phyloP scores from a whole-genome alignment of 2,888 invertebrate genomes.

The Catotricha subobsoleta region DNA sequence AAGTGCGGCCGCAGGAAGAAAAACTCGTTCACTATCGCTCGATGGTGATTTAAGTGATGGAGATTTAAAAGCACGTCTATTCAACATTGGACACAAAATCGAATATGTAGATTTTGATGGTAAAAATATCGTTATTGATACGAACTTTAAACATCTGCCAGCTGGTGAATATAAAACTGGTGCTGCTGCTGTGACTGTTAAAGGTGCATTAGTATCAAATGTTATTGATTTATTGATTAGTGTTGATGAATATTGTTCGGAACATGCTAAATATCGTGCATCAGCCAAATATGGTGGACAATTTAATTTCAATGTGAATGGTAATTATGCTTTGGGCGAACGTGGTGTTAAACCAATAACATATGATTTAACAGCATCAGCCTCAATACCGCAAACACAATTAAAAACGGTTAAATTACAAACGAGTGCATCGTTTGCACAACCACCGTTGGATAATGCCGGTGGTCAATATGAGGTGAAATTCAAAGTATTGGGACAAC shows the following conservation, averaged over 20 bases:
- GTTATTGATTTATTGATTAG: conserved; percentile 21
- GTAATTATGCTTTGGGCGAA: conserved; percentile 24
- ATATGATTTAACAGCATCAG: conserved; percentile 31
- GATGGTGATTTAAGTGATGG: conserved; percentile 26
- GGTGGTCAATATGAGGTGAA: conserved; percentile 14
- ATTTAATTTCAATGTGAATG: conserved; percentile 27
- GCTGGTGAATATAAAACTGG: conserved; percentile 20
- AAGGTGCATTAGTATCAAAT: conserved; percentile 24
- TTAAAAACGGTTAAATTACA: conserved; percentile 37
- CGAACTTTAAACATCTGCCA: conserved; percentile 25
- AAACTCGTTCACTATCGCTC: conserved; percentile 25
- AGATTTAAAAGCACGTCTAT: conserved; percentile 27
- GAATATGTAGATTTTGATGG: conserved; percentile 31
- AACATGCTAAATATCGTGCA: conserved; percentile 25
- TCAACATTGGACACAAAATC: conserved; percentile 26
- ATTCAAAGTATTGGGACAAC: conserved; percentile 13
- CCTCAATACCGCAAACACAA: conserved; percentile 38
- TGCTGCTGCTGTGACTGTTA: conserved; percentile 17
- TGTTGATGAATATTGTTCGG: conserved; percentile 18
- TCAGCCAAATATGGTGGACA: conserved; percentile 33
- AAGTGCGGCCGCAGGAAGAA: conserved; percentile 13
- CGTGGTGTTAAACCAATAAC: conserved; percentile 27
- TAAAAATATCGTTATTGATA: conserved; percentile 27
- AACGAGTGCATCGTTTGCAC: conserved; percentile 22
- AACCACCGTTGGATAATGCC: conserved; percentile 15